Evolutionary conservation across 1,140 invertebrate genomes (phyloP), one percentile per base, ranked within the genome.

Genomic region (Aphelenchoides fujianensis): DNA sequence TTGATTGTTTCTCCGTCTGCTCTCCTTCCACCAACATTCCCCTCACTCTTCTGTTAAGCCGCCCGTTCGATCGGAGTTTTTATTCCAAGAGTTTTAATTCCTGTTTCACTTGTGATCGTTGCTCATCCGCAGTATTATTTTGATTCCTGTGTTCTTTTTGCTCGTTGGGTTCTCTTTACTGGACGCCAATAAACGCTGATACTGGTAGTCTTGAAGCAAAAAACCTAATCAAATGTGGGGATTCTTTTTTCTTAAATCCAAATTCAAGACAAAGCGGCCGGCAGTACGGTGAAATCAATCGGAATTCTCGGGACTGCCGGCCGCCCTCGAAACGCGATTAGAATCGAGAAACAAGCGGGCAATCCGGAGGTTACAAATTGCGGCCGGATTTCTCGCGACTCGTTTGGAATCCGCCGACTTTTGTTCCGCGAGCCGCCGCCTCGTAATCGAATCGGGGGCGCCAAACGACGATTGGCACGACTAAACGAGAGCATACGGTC

Each of bases 161-260:
- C 23, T 48, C 41, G n/a, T n/a, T 48, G 23, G 23, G 41, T 48
- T 16, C 12, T 48, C 23, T 48, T 12, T 48, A 16, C 23, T 48
- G 41, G 41, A 48, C 41, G 41, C 41, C 12, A 48, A 48, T 48
- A 48, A 48, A 48, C n/a, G n/a, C n/a, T n/a, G n/a, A 48, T 48
- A 48, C 41, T 48, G 41, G 41, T 48, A 48, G 12, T 48, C 23
- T 23, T 16, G 23, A 48, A 23, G 23, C 41, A 16, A 48, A 48
- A 12, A 16, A 48, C 41, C n/a, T n/a, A n/a, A n/a, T n/a, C n/a
- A n/a, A n/a, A n/a, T n/a, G n/a, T n/a, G n/a, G n/a, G n/a, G n/a
- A n/a, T n/a, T n/a, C n/a, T n/a, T n/a, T 48, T 12, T 48, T 16
- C 41, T 48, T 48, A 12, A 48, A 48, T 48, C 41, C 23, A 48